phyloP scores from a whole-genome alignment of 1,140 invertebrate genomes.

The Megathymus violae region DNA sequence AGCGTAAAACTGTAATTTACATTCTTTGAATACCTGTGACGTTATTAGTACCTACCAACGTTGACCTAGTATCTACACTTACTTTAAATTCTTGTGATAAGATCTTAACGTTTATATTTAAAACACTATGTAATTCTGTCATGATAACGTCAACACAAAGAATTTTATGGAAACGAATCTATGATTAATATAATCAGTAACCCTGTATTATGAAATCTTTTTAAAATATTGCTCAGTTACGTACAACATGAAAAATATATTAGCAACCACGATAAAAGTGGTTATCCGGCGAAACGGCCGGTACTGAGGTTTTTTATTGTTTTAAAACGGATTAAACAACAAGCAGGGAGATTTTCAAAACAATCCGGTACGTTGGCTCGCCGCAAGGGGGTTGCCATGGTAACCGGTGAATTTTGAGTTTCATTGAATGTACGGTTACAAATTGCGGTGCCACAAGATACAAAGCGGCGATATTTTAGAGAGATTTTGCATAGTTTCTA shows the following conservation, averaged over 20 bases:
- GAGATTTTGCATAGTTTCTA: constrained; percentile 13
- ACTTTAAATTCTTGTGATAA: constrained; percentile 22
- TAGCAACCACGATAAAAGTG: constrained; percentile 42
- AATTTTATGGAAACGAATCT: constrained; percentile 8
- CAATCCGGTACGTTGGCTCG: constrained; percentile 61
- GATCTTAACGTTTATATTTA: constrained; percentile 1
- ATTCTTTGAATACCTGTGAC: constrained; percentile 7
- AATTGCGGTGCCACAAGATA: constrained; percentile 55
- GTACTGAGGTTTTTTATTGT: constrained; percentile 72
- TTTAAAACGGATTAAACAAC: constrained; percentile 76
- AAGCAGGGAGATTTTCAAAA: constrained; percentile 62
- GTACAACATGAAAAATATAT: constrained; percentile 56
- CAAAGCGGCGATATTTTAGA: constrained; percentile 36
- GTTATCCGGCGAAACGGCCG: constrained; percentile 38
- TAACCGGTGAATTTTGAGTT: constrained; percentile 63
- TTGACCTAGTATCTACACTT: constrained; percentile 13
- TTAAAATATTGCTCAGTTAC: constrained; percentile 36
- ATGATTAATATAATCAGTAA: no score
- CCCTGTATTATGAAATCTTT: constrained; percentile 16
- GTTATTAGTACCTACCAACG: constrained; percentile 10
- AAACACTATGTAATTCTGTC: not conserved
- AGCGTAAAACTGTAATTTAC: constrained; percentile 8
- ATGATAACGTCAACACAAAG: not conserved
- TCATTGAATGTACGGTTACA: constrained; percentile 56
- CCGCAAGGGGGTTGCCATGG: constrained; percentile 76